phyloP scores from a whole-genome alignment of 1,140 invertebrate species.

The Lordiphosa mommai region DNA sequence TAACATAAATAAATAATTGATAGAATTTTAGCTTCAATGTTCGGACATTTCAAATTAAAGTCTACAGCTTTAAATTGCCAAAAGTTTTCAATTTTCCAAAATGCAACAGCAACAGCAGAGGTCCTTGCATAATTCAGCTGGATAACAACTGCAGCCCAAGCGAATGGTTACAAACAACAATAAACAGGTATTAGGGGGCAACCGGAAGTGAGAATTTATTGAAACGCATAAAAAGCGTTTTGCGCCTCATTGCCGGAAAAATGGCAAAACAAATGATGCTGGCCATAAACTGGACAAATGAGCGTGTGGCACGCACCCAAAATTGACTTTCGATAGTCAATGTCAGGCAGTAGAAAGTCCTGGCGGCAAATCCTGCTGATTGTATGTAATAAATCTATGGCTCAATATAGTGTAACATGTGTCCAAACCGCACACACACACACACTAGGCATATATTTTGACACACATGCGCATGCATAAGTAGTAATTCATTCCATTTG shows the following conservation, averaged over 20 bases:
- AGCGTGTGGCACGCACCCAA: constrained; percentile 71
- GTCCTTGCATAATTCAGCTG: too few relatives aligned
- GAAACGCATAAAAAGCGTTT: constrained; percentile 67
- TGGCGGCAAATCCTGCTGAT: constrained; percentile 61
- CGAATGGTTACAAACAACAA: constrained; percentile 34
- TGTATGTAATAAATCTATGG: constrained; percentile 71
- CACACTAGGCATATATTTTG: constrained; percentile 32
- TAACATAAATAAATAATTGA: too few relatives aligned
- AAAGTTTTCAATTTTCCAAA: constrained; percentile 27
- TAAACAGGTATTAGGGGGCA: constrained; percentile 72
- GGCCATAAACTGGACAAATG: constrained; percentile 74
- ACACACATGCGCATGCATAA: constrained; percentile 62
- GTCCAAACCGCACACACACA: constrained; percentile 9
- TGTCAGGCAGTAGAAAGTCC: constrained; percentile 12
- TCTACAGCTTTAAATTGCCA: too few relatives aligned
- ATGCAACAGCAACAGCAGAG: constrained; percentile 37
- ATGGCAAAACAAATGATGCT: constrained; percentile 62
- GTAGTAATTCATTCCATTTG: constrained; percentile 62
- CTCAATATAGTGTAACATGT: constrained; percentile 60
- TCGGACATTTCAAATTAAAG: too few relatives aligned
- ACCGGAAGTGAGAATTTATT: constrained; percentile 72
- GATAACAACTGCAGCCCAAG: constrained; percentile 10
- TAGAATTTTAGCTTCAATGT: too few relatives aligned
- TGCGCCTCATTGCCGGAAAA: constrained; percentile 53
- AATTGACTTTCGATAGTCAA: constrained; percentile 77